A percentile compares a stretch with the other conserved stretches of the same genome.
phyloP scores from a whole-genome alignment of 2,888 invertebrate genomes.

The Xestia sexstrigata region DNA sequence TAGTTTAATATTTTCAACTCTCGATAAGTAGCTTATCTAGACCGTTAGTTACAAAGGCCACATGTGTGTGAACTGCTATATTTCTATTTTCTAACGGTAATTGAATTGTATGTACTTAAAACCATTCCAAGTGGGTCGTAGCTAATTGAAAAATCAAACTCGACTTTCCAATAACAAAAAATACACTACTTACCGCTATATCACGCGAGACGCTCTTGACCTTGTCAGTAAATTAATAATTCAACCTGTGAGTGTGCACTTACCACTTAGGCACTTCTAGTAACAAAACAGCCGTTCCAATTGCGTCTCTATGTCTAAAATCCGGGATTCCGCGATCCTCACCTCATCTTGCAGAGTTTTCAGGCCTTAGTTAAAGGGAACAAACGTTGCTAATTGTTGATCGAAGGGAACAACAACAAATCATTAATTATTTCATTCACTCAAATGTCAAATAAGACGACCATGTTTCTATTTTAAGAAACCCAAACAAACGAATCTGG shows the following conservation, averaged over 20 bases:
- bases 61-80: not conserved
- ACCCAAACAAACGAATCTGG: not conserved
- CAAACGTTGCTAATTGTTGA: no score
- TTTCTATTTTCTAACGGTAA: not conserved
- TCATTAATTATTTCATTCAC: not conserved
- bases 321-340: not conserved
- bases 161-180: not conserved
- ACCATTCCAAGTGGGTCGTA: not conserved
- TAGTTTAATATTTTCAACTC: not conserved
- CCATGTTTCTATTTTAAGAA: constrained; percentile 1
- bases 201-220: not conserved
- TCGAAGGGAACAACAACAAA: not conserved
- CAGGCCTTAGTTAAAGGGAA: no score
- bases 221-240: not conserved
- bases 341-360: not conserved
- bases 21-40: not conserved
- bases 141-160: constrained; percentile 11
- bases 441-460: not conserved
- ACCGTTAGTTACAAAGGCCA: not conserved
- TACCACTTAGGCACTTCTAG: not conserved
- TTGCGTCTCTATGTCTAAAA: not conserved
- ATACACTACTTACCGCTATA: not conserved
- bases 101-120: not conserved
- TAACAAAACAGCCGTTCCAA: not conserved
- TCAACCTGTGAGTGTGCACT: not conserved